These are phyloP conservation scores for Siniperca obscura DNA, from an alignment of 2,797 vertebrate genomes.

Conservation along the genomic window DNA sequence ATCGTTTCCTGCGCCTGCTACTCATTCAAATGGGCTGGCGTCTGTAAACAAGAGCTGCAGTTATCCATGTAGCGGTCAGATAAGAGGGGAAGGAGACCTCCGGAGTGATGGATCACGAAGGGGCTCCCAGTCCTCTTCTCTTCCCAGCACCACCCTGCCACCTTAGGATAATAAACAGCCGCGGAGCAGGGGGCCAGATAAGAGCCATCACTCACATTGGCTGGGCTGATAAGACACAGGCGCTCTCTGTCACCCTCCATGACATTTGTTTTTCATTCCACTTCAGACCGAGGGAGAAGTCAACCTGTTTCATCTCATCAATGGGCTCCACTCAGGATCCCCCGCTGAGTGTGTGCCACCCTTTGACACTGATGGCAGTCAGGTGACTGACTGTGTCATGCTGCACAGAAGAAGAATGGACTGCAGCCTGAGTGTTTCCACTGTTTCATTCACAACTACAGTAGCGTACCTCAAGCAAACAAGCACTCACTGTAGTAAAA, in stretches of 20 bases:
- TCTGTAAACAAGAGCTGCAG: constrained; percentile 83
- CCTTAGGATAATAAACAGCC: constrained; percentile 87
- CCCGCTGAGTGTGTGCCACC: constrained; percentile 79
- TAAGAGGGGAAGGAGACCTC: constrained; percentile 83
- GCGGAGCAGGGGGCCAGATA: constrained; percentile 84
- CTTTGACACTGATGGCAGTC: constrained; percentile 79
- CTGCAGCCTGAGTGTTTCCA: constrained; percentile 44
- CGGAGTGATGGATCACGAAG: constrained; percentile 84
- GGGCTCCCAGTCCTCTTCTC: constrained; percentile 81
- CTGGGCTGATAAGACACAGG: constrained; percentile 86
- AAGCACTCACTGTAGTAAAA: neutral
- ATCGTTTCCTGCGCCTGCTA: constrained; percentile 78
- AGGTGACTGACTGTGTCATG: constrained; percentile 78
- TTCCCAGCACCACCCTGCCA: constrained; percentile 84
- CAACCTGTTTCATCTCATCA: constrained; percentile 86
- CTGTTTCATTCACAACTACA: constrained; percentile 51
- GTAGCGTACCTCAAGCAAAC: constrained; percentile 19
- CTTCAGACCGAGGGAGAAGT: constrained; percentile 82
- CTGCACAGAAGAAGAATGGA: constrained; percentile 67
- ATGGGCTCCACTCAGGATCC: constrained; percentile 76
- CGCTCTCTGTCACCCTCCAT: constrained; percentile 85
- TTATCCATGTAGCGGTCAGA: constrained; percentile 84
- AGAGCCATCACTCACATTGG: constrained; percentile 86
- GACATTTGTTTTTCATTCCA: constrained; percentile 88
- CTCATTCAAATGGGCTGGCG: constrained; percentile 81